These are phyloP conservation scores for Himalopsyche japonica DNA, from an alignment of 2,888 invertebrate species.

Conservation along the genomic window DNA sequence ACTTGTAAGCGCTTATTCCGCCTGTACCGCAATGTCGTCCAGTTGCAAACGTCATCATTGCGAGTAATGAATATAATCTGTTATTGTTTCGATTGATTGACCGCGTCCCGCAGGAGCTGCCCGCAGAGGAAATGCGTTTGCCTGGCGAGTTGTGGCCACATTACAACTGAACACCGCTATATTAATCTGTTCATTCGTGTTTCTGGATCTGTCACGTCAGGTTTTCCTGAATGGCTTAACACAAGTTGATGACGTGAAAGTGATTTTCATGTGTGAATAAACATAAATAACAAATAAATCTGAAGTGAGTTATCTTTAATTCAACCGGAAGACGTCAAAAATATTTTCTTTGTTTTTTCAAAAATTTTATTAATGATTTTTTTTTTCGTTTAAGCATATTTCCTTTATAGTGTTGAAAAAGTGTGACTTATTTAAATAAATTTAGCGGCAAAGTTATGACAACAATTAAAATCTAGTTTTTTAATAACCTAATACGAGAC, in stretches of 20 bases:
- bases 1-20: not conserved
- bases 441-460: too few species aligned
- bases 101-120: not conserved
- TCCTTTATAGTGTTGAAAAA: too few species aligned
- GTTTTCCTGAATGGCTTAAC: not conserved
- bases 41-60: not conserved
- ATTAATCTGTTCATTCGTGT: not conserved
- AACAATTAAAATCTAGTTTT: too few species aligned
- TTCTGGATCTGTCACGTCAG: not conserved
- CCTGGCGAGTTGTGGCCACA: not conserved
- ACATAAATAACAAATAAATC: too few species aligned
- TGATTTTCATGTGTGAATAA: not conserved
- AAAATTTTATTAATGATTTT: too few species aligned
- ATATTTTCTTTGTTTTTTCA: too few species aligned
- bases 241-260: not conserved
- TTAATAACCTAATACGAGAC: too few species aligned
- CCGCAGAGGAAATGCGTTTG: not conserved
- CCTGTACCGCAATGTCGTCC: not conserved
- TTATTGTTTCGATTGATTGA: not conserved
- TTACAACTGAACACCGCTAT: not conserved
- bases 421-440: too few species aligned
- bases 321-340: too few species aligned
- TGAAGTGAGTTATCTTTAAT: too few species aligned
- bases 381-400: too few species aligned
- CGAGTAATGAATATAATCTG: not conserved